Percentiles rank a stretch among this genome's conserved stretches.
Evolutionary conservation across 2,113 vertebrate genomes (phyloP).

Genomic region (Irena cyanogastra): DNA sequence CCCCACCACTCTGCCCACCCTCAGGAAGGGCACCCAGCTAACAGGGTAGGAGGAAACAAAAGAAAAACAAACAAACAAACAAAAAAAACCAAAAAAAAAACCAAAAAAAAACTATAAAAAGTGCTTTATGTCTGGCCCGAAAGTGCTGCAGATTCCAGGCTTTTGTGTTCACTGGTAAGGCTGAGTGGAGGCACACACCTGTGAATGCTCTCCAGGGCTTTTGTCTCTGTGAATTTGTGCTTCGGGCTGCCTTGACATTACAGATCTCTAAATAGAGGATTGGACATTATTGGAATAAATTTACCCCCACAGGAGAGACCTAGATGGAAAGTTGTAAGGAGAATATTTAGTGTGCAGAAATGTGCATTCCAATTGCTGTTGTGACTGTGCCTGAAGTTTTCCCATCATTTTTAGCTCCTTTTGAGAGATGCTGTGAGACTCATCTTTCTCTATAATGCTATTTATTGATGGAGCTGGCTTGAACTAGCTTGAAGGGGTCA

Average conservation of each 20-base stretch:
- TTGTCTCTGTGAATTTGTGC: background rate
- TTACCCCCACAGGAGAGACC: background rate
- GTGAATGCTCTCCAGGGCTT: background rate
- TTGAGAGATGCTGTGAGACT: background rate
- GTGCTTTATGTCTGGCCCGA: background rate
- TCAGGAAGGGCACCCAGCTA: background rate
- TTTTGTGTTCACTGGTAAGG: background rate
- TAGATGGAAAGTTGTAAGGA: background rate
- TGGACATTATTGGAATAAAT: background rate
- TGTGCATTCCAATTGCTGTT: background rate
- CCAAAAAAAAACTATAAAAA: rapidly evolving
- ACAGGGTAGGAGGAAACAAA: background rate
- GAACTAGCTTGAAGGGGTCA: background rate
- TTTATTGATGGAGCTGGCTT: background rate
- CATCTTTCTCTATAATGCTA: background rate
- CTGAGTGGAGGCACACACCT: background rate
- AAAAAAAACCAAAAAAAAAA: background rate
- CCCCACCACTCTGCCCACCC: background rate
- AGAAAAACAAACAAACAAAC: background rate
- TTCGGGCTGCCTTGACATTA: background rate
- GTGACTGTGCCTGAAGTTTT: background rate
- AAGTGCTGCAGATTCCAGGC: rapidly evolving
- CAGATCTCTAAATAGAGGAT: background rate
- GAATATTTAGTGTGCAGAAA: background rate
- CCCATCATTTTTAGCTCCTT: background rate